Evolutionary conservation across 2,797 vertebrate species (phyloP), one percentile per base, ranked within the genome.

Genomic region (Aselliscus stoliczkanus): DNA sequence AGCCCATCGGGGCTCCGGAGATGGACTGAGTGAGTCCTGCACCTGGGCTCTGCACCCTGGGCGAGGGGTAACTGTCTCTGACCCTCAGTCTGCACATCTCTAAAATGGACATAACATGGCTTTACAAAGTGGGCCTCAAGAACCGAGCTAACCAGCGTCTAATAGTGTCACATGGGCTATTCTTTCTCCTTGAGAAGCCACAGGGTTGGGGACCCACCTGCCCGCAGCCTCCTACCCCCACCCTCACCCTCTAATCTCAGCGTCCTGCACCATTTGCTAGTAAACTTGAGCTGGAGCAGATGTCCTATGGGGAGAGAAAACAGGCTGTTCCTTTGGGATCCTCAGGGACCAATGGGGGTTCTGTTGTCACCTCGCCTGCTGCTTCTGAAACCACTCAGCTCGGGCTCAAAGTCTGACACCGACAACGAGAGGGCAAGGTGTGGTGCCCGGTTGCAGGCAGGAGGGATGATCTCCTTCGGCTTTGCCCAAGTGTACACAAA

Each of bases 191-290:
- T 34, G 44, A 69, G 60, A 62, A 76, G 52, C 11, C 39, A 10
- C 18, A 17, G 37, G 44, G 8, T 4, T 18, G 13, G 52, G 34
- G 23, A 39, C 5, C 11, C 23, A 29, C 25, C 15, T 15, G 1
- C 27, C 1, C 2, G 0, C 13, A 17, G 1, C 13, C 1, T 5
- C 6, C 1, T 7, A 4, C 0, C 64, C 20, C 29, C 18, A 58
- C 12, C 11, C 2, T 13, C 2, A 44, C 31, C 1, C 15, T 47
- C 47, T 58, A 27, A 58, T 27, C 25, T 58, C 56, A 58, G 9
- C 4, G 18, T 1, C 4, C 13, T 25, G 2, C 8, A 7, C 34
- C 50, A 25, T 12, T 11, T 25, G 64, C 39, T 42, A 20, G 87
- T 10, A n/a, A 67, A 37, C 54, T 11, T 13, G 25, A 67, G 56